Conservation (phyloP, 2,888 invertebrate species). For the Parasteatoda lunata region DNA sequence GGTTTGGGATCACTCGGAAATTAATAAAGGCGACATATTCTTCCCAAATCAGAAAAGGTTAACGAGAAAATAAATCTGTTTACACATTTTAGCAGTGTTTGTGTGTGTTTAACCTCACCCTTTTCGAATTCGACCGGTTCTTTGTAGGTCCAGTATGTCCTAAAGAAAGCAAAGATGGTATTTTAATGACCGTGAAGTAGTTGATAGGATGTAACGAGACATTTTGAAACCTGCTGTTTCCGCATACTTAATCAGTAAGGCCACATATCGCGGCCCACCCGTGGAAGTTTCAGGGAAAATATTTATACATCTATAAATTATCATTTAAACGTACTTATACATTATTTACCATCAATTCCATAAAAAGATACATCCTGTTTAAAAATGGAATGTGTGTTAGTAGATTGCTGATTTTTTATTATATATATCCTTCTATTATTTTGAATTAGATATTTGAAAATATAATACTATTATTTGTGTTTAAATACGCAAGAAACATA, state of each 20-base stretch:
- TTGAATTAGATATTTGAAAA: no score
- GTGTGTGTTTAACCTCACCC: slow-evolving; percentile 18
- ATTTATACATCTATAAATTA: no score
- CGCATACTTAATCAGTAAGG: background rate
- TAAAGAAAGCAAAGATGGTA: slow-evolving; percentile 1
- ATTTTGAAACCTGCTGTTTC: slow-evolving; percentile 23
- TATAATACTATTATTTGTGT: no score
- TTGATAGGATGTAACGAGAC: slow-evolving; percentile 23
- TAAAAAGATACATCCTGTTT: no score
- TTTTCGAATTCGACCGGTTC: slow-evolving; percentile 26
- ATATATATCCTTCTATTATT: no score
- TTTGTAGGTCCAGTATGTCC: background rate
- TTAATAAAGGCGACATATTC: slow-evolving; percentile 17
- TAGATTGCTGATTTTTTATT: no score
- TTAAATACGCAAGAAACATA: no score
- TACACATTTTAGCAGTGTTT: slow-evolving; percentile 8
- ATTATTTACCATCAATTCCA: no score
- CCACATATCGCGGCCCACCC: background rate
- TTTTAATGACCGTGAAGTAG: slow-evolving; percentile 21
- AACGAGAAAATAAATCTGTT: slow-evolving; percentile 49
- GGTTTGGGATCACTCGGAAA: background rate
- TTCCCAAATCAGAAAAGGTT: slow-evolving; percentile 4
- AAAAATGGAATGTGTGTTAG: no score
- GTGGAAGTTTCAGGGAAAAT: background rate
- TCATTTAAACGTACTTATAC: no score